These are phyloP conservation scores for Myxocyprinus asiaticus DNA, from an alignment of 2,113 vertebrate species.

Conservation along the genomic window DNA sequence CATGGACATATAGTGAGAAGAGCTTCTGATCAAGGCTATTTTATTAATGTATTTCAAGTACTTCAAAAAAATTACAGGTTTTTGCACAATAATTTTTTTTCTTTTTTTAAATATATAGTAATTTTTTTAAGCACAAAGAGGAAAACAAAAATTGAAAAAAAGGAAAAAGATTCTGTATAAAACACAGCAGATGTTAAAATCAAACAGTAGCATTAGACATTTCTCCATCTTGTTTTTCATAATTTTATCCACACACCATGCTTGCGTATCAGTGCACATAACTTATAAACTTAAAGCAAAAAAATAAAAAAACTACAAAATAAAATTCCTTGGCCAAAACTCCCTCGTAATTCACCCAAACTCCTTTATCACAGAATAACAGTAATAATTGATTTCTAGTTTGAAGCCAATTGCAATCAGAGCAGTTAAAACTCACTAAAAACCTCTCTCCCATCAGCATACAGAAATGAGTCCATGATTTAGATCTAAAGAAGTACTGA, in stretches of 20 bases:
- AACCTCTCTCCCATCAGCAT: constrained; percentile 75
- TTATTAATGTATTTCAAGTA: constrained; percentile 98
- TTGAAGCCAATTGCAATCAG: constrained; percentile 61
- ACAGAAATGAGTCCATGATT: constrained; percentile 74
- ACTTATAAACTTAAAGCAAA: constrained; percentile 81
- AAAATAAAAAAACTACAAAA: constrained; percentile 74
- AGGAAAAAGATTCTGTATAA: constrained; percentile 84
- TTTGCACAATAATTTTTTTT: constrained; percentile 82
- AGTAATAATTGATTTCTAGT: constrained; percentile 50
- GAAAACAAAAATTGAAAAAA: constrained; percentile 58
- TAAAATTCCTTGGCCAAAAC: constrained; percentile 53
- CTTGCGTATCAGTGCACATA: constrained; percentile 86
- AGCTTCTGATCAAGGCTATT: constrained; percentile 81
- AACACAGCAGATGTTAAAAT: constrained; percentile 90
- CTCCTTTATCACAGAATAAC: constrained; percentile 72
- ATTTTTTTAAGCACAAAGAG: constrained; percentile 67
- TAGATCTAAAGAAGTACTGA: constrained; percentile 30
- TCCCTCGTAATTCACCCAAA: constrained; percentile 58
- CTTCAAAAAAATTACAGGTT: constrained; percentile 86
- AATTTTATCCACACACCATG: constrained; percentile 67
- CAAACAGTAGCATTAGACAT: constrained; percentile 86
- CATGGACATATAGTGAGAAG: neutral
- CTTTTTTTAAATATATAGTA: constrained; percentile 87
- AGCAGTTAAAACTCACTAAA: constrained; percentile 68
- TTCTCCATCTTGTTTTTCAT: constrained; percentile 74